Conservation (phyloP, 2,113 vertebrate genomes). For the Nesogale talazaci region DNA sequence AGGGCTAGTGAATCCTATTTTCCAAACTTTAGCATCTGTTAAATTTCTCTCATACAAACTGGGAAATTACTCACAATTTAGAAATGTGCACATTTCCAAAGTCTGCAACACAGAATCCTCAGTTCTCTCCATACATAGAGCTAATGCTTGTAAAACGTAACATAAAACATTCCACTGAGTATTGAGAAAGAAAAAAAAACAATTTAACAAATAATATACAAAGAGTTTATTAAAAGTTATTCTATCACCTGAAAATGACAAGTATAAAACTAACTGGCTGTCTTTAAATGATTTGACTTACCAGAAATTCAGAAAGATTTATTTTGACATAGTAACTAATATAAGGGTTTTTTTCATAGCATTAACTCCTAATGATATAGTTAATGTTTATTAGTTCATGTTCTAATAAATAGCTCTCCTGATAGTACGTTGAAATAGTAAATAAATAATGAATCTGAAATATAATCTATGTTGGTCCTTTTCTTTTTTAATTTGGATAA, state of each 20-base stretch:
- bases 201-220: slow-evolving; percentile 5
- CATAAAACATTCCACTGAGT: not conserved
- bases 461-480: not conserved
- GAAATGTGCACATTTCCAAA: not conserved
- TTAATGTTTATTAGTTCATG: not conserved
- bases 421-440: slow-evolving; percentile 2
- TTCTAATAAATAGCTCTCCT: not conserved
- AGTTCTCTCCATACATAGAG: not conserved
- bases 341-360: not conserved
- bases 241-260: slow-evolving; percentile 26
- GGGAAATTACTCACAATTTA: slow-evolving; percentile 5
- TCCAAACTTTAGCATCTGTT: not conserved
- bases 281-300: not conserved
- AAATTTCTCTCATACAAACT: not conserved
- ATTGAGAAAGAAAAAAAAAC: slow-evolving; percentile 5
- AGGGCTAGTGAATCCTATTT: not conserved
- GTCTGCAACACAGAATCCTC: not conserved
- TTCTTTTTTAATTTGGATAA: not conserved
- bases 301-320: slow-evolving; percentile 17
- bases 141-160: not conserved
- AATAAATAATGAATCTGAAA: not conserved
- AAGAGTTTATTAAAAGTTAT: not conserved
- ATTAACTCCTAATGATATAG: not conserved
- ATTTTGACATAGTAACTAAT: slow-evolving; percentile 20
- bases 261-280: not conserved